Percentiles rank a stretch among this genome's conserved stretches.
These are phyloP conservation scores for Drosophila hydei DNA, from an alignment of 1,140 invertebrate genomes.

Conservation along the genomic window DNA sequence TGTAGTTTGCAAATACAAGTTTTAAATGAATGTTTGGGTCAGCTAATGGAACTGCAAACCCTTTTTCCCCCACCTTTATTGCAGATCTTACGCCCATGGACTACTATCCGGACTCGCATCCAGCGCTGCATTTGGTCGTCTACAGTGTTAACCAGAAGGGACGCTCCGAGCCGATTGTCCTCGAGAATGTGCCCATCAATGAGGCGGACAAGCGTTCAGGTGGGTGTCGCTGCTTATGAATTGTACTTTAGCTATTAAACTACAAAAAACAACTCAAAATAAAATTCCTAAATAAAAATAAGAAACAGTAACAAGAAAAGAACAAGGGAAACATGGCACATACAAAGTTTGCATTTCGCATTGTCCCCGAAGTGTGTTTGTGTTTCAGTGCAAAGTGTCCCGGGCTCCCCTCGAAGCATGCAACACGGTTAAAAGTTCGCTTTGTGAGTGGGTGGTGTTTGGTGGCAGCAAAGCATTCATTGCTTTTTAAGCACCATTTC, in stretches of 20 bases:
- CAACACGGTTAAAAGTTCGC: slow-evolving; percentile 45
- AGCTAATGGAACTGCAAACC: slow-evolving; percentile 33
- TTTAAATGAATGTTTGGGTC: slow-evolving; percentile 73
- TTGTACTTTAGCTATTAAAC: slow-evolving; percentile 11
- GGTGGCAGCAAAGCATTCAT: slow-evolving; percentile 57
- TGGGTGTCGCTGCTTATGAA: slow-evolving; percentile 83
- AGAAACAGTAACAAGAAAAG: not conserved
- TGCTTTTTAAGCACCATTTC: slow-evolving; percentile 83
- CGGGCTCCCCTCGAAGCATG: slow-evolving; percentile 44
- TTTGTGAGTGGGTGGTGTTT: not conserved
- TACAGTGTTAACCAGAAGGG: slow-evolving; percentile 95
- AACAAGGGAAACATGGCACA: slow-evolving; percentile 16
- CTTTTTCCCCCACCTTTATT: not conserved
- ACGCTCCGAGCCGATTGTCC: slow-evolving; percentile 90
- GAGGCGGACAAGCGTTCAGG: slow-evolving; percentile 94
- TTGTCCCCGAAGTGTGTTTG: slow-evolving; percentile 41
- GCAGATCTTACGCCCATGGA: slow-evolving; percentile 83
- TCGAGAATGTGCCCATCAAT: slow-evolving; percentile 94
- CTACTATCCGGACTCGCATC: slow-evolving; percentile 84
- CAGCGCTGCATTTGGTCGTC: slow-evolving; percentile 89
- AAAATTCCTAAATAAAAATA: slow-evolving; percentile 16
- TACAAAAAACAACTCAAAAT: slow-evolving; percentile 7
- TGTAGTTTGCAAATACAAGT: slow-evolving; percentile 69
- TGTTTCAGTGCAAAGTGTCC: slow-evolving; percentile 29
- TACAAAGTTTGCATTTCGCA: slow-evolving; percentile 56